Evolutionary conservation across 2,797 vertebrate species (phyloP).

Genomic region (Furcifer pardalis): DNA sequence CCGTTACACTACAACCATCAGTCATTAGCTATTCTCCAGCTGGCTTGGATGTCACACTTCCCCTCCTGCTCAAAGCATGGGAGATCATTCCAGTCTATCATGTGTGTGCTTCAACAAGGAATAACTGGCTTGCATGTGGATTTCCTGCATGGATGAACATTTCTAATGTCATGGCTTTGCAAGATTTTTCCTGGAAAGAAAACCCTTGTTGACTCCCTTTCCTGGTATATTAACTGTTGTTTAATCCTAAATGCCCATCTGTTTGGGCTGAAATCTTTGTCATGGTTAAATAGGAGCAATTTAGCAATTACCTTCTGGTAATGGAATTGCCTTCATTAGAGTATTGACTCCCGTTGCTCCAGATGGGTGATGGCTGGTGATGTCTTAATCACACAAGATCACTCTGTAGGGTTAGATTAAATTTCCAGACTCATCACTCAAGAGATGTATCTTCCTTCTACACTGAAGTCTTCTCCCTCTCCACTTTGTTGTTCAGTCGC

Average conservation of each 20-base stretch:
- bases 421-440: conserved; percentile 25
- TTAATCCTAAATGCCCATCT: conserved; percentile 53
- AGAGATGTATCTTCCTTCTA: conserved; percentile 42
- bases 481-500: too few relatives aligned
- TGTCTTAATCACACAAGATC: background rate
- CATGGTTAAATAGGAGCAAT: conserved; percentile 22
- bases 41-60: background rate
- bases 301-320: conserved; percentile 34
- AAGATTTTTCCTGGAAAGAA: conserved; percentile 25
- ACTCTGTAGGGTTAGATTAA: background rate
- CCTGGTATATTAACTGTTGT: conserved; percentile 30
- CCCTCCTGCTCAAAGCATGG: conserved; percentile 16
- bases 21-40: background rate
- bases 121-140: background rate
- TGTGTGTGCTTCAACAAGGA: background rate
- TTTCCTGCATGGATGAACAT: background rate
- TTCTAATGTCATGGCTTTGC: conserved; percentile 13
- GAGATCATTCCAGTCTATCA: background rate
- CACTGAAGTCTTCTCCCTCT: background rate
- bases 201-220: background rate
- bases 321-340: conserved; percentile 13
- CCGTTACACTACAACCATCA: rapidly evolving
- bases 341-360: conserved; percentile 28
- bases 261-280: conserved; percentile 43
- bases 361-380: conserved; percentile 14